Base-by-base conservation (phyloP, 2,113 vertebrate species). In the Pygoscelis adeliae region DNA sequence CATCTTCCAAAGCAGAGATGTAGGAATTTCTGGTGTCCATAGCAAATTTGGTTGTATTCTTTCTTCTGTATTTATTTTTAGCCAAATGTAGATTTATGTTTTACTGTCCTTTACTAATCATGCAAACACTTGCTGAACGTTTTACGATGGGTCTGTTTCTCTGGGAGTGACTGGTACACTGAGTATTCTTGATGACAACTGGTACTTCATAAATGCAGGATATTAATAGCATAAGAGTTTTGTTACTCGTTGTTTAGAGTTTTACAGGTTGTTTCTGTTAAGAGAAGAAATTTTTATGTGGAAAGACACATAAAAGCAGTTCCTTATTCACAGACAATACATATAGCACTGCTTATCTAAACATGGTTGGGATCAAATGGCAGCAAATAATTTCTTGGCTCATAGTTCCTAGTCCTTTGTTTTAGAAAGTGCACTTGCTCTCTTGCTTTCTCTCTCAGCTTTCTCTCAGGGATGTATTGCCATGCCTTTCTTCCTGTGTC, bases 171-270 rank as follows among this genome's bases (percentile, higher is more conserved):
- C 87, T 85, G 66, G 65, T 93, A 88, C 73, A 71, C n/a, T 84
- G 53, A 53, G 20, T 94, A 53, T 87, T 93, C 81, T 83, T 58
- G 32, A n/a, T 92, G 76, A 84, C 86, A 96, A 90, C 76, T 92
- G 93, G 63, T 92, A 46, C 83, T 92, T 70, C n/a, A 58, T 83
- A 83, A 86, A 83, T 80, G 46, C 21, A 83, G 55, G 19, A 52
- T 91, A 93, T 95, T 89, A 93, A 86, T 92, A 96, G 61, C 66
- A 12, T 67, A 56, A 88, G 56, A 65, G 18, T 71, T 86, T 76
- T 72, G 61, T 62, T 92, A 72, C 58, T 87, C 66, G 17, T 85
- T 82, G 71, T 61, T 96, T 40, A 70, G 62, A 46, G 30, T 87
- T 94, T 77, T 87, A 42, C 23, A 18, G 77, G 26, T 44, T 90